Base-by-base conservation (phyloP, 2,113 vertebrate species). In the Hepsetus odoe region DNA sequence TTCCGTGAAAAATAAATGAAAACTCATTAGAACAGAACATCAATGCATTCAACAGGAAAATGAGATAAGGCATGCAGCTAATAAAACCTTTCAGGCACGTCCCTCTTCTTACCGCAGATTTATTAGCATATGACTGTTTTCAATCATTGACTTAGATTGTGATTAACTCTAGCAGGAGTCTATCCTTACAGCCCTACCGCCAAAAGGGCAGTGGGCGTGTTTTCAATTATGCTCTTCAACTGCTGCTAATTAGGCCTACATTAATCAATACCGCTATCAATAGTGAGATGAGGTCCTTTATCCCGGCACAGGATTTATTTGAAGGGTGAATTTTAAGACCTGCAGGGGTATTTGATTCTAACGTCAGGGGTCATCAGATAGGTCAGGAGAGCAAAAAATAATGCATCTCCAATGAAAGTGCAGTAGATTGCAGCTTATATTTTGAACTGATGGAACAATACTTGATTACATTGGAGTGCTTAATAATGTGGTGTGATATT, bases 231-330 rank as follows among this genome's bases (percentile, higher is more conserved):
- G 83, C 88, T 89, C 91, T 85, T 93, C 87, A 91, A 89, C 87
- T 58, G 80, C 89, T 85, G 88, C 80, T 89, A 90, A 92, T 94
- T 93, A 89, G 87, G 83, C 89, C 90, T 90, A 93, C 91, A 93
- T 93, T 90, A 92, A 95, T 95, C 92, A 88, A 94, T 94, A 90
- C 80, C 85, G 83, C 76, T 85, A 90, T 91, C 88, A 92, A 90
- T 88, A 90, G 64, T 84, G 88, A 88, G 89, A 89, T 90, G 90
- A 88, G 74, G 67, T 79, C 72, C 83, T 90, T 91, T 91, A 88
- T 87, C 88, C 86, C 81, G 55, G 73, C 70, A 33, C 42, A 81
- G 69, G 77, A 94, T 94, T 93, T 92, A 90, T 93, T 92, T 91
- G 89, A 90, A 80, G 86, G 49, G 87, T 83, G 87, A 88, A 91